Evolutionary conservation across 2,797 vertebrate genomes (phyloP), one percentile per base, ranked within the genome.

Genomic region (Esox lucius): DNA sequence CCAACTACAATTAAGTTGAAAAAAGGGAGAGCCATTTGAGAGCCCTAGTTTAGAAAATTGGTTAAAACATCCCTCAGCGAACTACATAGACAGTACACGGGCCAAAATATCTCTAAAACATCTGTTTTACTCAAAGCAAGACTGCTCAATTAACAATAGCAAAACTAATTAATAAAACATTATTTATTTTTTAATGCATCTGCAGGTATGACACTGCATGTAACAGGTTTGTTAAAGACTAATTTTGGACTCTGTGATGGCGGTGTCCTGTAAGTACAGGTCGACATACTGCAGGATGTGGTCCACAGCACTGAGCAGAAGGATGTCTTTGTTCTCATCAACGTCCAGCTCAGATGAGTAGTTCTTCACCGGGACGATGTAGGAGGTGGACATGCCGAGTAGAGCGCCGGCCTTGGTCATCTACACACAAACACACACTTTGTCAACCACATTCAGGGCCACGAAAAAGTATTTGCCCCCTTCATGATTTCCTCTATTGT

Each of bases 291-390:
- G 88, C 82, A 95, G 86, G 83, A 95, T 93, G 86, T 93, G 92
- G 72, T 93, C 90, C 13, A 92, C 85, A 2, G 89, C 84, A 49
- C 76, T 88, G 4, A 95, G 94, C 83, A 94, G 87, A 3, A 95
- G 90, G 56, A 93, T 86, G 64, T 95, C 94, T 42, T 81, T 87
- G 88, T 91, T 87, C 24, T 78, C 19, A 5, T 92, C 83, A 81
- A 94, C 81, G 65, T 91, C 81, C 87, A 95, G 78, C 80, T 93
- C 88, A 13, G 88, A 92, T 0, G 87, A 92, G 78, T 94, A 95
- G 89, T 94, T 95, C 87, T 92, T 94, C 90, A 96, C 93, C 12
- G 95, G 93, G 71, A 95, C 74, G n/a, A 96, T 93, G 89, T 91
- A 95, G 86, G 92, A 93, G 62, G 87, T 83, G 80, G 92, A 89